A percentile compares a stretch with the other conserved stretches of the same genome.
These are phyloP conservation scores for Propithecus coquereli DNA, from an alignment of 2,113 vertebrate species.

Conservation along the genomic window DNA sequence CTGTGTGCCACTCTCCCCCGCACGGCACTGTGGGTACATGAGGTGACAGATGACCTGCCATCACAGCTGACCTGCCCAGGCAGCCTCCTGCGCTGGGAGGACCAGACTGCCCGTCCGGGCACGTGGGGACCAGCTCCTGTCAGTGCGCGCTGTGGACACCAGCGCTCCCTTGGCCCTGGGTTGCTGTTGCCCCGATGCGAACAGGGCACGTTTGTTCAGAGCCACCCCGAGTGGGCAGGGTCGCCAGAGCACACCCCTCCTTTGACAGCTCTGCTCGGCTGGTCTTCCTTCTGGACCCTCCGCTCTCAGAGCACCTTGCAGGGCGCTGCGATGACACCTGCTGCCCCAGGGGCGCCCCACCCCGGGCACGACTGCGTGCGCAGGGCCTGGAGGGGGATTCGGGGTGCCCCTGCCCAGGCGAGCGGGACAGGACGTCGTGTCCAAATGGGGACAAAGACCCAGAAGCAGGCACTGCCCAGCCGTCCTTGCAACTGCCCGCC, in stretches of 20 bases:
- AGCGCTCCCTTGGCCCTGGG: too few species aligned
- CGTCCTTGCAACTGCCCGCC: background rate
- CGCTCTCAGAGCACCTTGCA: background rate
- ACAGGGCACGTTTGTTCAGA: background rate
- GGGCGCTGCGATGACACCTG: background rate
- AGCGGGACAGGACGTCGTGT: background rate
- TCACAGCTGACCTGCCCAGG: background rate
- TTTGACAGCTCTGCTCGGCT: background rate
- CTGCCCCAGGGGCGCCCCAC: background rate
- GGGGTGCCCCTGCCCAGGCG: too few species aligned
- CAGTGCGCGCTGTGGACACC: fast-evolving
- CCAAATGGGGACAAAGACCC: background rate
- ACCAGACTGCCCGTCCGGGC: background rate
- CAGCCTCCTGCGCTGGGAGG: background rate
- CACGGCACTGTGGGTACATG: too few species aligned
- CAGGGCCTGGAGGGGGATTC: too few species aligned
- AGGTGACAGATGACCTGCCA: background rate
- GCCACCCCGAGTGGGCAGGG: background rate
- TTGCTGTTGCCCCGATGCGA: background rate
- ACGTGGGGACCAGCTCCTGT: too few species aligned
- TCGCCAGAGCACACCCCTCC: too few species aligned
- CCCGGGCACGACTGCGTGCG: background rate
- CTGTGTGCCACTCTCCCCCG: background rate
- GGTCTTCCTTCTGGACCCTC: background rate
- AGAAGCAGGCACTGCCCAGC: background rate